A percentile compares a stretch with the other conserved stretches of the same genome.
Conservation (phyloP, 2,888 invertebrate genomes). For the Hemithea aestivaria region DNA sequence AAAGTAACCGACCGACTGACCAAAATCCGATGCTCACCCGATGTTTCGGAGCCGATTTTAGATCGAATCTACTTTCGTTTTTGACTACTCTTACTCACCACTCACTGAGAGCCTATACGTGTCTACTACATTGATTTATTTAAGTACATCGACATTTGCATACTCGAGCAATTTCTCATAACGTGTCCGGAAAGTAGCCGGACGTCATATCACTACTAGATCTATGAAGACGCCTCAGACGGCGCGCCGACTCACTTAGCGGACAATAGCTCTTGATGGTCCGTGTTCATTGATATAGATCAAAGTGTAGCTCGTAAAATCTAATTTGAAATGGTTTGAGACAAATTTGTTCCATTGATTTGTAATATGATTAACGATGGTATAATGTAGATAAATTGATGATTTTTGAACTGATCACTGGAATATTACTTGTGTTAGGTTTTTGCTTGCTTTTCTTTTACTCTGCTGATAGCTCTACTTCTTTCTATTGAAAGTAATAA, state of each 20-base stretch:
- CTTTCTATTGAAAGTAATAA: too few species aligned
- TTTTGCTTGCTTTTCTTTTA: too few species aligned
- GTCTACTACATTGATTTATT: constrained; percentile 65
- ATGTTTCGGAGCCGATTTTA: constrained; percentile 75
- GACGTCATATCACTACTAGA: neutral
- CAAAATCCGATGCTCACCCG: constrained; percentile 59
- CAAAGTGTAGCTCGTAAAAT: constrained; percentile 4
- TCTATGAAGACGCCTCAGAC: neutral
- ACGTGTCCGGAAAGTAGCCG: constrained; percentile 5
- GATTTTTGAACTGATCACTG: too few species aligned
- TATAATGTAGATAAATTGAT: constrained; percentile 3
- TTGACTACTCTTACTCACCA: constrained; percentile 73
- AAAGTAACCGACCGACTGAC: constrained; percentile 78
- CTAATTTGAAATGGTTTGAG: constrained; percentile 9
- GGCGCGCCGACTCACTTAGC: neutral
- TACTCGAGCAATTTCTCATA: constrained; percentile 15
- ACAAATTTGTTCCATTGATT: constrained; percentile 8
- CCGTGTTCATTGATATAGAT: too few species aligned
- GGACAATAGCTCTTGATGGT: neutral
- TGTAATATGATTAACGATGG: constrained; percentile 6
- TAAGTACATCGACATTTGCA: constrained; percentile 25
- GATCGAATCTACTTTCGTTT: constrained; percentile 78
- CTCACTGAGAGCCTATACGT: constrained; percentile 51
- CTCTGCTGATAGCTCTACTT: too few species aligned
- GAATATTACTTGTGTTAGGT: too few species aligned